Evolutionary conservation across 2,888 invertebrate genomes (phyloP), one percentile per base, ranked within the genome.

Genomic region (Chrysolina americana): DNA sequence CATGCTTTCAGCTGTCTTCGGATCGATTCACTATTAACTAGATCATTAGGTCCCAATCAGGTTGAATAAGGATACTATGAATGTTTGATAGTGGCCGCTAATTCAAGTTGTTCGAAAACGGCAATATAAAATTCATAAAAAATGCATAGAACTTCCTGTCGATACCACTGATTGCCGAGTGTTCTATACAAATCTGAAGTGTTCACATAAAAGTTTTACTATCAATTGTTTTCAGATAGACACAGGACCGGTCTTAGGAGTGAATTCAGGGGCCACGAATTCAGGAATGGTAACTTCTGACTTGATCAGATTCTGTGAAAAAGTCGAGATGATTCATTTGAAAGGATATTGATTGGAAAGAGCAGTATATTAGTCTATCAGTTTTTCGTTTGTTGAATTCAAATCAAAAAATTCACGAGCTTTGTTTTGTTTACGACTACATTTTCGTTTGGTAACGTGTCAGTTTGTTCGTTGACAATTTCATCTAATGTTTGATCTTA

Each of bases 81-180:
- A 59, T 28, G 13, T 59, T 59, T 59, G 36, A 59, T 59, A 8
- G 23, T 23, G 59, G 36, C 59, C 36, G n/a, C 9, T 59, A 28
- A 21, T 59, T n/a, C 28, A 15, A 59, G 15, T 59, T 36, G 59
- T 36, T 59, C n/a, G 28, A 59, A 23, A 23, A 28, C 28, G 36
- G 15, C 59, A 36, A 59, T 59, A 15, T 15, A 47, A 0, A 17
- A 28, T 50, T 8, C 50, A 66, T 50, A 23, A 48, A 50, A 66
- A 66, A 66, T 66, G 36, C 36, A 66, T 36, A 66, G 10, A 19
- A 66, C 19, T 66, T 48, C 65, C 23, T 65, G 28, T 65, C 53
- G 53, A 53, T 59, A n/a, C n/a, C n/a, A 59, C 19, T 36, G 10
- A 36, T 36, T 53, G n/a, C 17, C 44, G 41, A 66, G 53, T 50